phyloP scores from a whole-genome alignment of 2,797 vertebrate species.

The Propithecus deckenii region DNA sequence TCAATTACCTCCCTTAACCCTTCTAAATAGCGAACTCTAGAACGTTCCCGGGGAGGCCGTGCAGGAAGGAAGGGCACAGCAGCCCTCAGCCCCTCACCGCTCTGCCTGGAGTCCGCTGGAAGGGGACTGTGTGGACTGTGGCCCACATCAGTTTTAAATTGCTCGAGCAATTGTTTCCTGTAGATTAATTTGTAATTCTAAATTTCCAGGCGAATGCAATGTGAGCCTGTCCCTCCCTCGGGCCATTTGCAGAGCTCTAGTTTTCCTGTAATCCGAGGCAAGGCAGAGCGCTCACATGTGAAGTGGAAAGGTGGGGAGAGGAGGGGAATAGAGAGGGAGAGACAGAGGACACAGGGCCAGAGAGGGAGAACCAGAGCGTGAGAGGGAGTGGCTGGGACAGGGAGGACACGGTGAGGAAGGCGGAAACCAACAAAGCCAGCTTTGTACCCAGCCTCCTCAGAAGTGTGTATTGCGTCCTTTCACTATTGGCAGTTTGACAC shows the following conservation, averaged over 20 bases:
- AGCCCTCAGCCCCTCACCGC: fast-evolving
- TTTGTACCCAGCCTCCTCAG: background rate
- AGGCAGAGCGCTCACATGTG: background rate
- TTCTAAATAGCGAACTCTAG: slow-evolving; percentile 48
- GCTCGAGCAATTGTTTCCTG: slow-evolving; percentile 81
- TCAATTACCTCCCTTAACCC: slow-evolving; percentile 73
- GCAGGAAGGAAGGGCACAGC: background rate
- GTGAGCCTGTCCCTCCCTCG: slow-evolving; percentile 63
- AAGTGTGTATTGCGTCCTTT: background rate
- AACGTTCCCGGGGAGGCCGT: background rate
- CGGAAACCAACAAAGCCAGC: background rate
- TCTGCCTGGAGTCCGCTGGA: background rate
- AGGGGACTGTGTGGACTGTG: slow-evolving; percentile 13
- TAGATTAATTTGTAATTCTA: slow-evolving; percentile 83
- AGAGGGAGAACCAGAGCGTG: too few relatives aligned
- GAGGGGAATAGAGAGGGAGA: fast-evolving
- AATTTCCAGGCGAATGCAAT: slow-evolving; percentile 78
- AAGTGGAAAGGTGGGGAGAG: background rate
- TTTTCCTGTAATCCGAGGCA: slow-evolving; percentile 69
- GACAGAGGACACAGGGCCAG: background rate
- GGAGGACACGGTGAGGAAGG: background rate
- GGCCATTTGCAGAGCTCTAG: slow-evolving; percentile 66
- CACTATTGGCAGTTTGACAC: background rate
- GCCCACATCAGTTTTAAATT: slow-evolving; percentile 73
- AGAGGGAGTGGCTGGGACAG: background rate